Conservation (phyloP, 2,113 vertebrate genomes). For the Barnardius zonarius region DNA sequence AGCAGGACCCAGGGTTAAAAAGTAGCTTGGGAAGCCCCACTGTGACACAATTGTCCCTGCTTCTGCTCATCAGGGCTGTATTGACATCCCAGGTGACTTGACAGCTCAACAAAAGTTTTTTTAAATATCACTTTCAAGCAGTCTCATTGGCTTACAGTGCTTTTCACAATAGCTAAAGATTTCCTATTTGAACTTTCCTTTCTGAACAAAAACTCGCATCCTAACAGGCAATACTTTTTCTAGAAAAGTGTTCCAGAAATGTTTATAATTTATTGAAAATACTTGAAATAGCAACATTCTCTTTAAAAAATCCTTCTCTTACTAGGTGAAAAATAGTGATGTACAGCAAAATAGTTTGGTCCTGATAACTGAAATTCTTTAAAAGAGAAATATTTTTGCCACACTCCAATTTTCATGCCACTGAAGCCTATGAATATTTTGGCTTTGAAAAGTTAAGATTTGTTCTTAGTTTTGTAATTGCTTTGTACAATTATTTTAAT, state of each 20-base stretch:
- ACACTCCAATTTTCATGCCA: background rate
- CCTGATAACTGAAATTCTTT: background rate
- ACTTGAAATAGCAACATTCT: background rate
- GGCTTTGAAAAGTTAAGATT: background rate
- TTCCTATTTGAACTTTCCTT: background rate
- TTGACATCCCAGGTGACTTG: background rate
- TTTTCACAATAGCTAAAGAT: background rate
- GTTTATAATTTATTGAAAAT: background rate
- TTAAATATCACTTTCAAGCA: background rate
- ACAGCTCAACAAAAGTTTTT: background rate
- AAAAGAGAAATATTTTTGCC: background rate
- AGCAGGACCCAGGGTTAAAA: fast-evolving
- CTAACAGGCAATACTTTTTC: background rate
- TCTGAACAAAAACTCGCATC: background rate
- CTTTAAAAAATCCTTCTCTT: background rate
- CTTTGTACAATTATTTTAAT: background rate
- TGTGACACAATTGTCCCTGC: background rate
- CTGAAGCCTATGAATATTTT: background rate
- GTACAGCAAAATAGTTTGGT: background rate
- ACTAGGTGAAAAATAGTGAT: background rate
- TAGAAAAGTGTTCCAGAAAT: background rate
- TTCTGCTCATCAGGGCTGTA: background rate
- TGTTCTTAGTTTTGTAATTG: background rate
- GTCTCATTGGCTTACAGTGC: background rate
- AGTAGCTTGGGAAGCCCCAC: background rate